Percentiles rank a stretch among this genome's conserved stretches.
phyloP scores from a whole-genome alignment of 2,888 invertebrate genomes.

The Orthosia cruda region DNA sequence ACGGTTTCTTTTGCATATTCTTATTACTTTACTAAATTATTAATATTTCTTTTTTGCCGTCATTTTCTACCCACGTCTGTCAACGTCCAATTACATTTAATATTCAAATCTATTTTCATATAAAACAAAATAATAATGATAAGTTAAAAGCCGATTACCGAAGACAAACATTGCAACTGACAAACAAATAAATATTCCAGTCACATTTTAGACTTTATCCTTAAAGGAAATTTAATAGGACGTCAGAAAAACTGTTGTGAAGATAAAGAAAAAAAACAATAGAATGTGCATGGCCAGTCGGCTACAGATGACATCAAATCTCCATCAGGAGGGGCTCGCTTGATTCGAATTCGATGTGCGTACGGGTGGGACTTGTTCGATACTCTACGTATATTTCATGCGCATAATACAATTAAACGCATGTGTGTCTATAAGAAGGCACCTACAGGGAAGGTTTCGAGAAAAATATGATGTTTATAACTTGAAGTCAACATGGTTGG shows the following conservation, averaged over 20 bases:
- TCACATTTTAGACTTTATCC: slow-evolving; percentile 12
- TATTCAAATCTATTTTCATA: background rate
- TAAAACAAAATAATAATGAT: background rate
- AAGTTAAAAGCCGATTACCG: background rate
- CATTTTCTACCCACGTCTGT: slow-evolving; percentile 20
- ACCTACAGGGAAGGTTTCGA: background rate
- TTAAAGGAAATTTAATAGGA: slow-evolving; percentile 47
- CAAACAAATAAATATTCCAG: slow-evolving; percentile 45
- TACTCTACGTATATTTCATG: slow-evolving; percentile 70
- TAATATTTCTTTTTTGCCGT: background rate
- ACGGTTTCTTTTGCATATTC: background rate
- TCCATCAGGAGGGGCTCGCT: slow-evolving; percentile 81
- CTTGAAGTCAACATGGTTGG: background rate
- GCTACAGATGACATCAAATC: slow-evolving; percentile 83
- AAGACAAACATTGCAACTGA: slow-evolving; percentile 9
- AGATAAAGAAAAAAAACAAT: slow-evolving; percentile 53
- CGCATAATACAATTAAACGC: slow-evolving; percentile 72
- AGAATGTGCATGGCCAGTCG: slow-evolving; percentile 61
- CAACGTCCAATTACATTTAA: slow-evolving; percentile 4
- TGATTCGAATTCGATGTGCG: slow-evolving; percentile 87
- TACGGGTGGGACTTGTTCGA: slow-evolving; percentile 66
- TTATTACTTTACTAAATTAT: slow-evolving; percentile 13
- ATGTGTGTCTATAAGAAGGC: slow-evolving; percentile 67
- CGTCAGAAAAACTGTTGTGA: slow-evolving; percentile 42
- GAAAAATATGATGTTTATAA: background rate